Evolutionary conservation across 2,113 vertebrate genomes (phyloP).

Genomic region (Blennius ocellaris): DNA sequence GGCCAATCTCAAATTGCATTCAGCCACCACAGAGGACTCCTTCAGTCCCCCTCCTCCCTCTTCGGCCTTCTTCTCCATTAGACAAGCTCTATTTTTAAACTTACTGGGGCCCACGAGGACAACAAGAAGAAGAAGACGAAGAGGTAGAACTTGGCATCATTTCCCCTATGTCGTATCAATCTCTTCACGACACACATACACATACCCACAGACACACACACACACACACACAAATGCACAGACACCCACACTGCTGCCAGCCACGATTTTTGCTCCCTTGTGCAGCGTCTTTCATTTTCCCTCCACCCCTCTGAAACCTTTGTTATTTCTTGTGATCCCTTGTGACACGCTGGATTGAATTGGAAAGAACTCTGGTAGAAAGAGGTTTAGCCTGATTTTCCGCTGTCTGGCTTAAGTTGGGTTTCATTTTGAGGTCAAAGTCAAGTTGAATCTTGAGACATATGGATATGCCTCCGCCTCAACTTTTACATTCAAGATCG

Average conservation of each 20-base stretch:
- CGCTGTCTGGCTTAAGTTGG: conserved; percentile 35
- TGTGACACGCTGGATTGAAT: conserved; percentile 48
- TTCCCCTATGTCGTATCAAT: conserved; percentile 64
- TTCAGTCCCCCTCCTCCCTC: conserved; percentile 54
- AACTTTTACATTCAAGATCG: conserved; percentile 17
- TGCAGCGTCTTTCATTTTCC: conserved; percentile 62
- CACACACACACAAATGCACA: conserved; percentile 15
- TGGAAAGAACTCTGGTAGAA: conserved; percentile 27
- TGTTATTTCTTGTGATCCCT: conserved; percentile 63
- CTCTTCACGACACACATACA: conserved; percentile 20
- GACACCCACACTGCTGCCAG: conserved; percentile 24
- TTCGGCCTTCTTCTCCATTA: conserved; percentile 72
- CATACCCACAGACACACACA: conserved; percentile 29
- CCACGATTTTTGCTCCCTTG: conserved; percentile 36
- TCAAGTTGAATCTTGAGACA: conserved; percentile 14
- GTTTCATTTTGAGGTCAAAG: conserved; percentile 59
- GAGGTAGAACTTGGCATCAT: conserved; percentile 69
- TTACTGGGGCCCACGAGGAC: conserved; percentile 49
- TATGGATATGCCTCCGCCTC: conserved; percentile 16
- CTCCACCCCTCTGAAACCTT: conserved; percentile 55
- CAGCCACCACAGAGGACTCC: conserved; percentile 65
- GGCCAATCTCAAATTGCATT: conserved; percentile 80
- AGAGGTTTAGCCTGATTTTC: conserved; percentile 55
- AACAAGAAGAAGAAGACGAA: conserved; percentile 62
- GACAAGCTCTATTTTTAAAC: conserved; percentile 80